Base-by-base conservation (phyloP, 53 echinoderm and acorn worm genomes). In the Actinopyga echinites region DNA sequence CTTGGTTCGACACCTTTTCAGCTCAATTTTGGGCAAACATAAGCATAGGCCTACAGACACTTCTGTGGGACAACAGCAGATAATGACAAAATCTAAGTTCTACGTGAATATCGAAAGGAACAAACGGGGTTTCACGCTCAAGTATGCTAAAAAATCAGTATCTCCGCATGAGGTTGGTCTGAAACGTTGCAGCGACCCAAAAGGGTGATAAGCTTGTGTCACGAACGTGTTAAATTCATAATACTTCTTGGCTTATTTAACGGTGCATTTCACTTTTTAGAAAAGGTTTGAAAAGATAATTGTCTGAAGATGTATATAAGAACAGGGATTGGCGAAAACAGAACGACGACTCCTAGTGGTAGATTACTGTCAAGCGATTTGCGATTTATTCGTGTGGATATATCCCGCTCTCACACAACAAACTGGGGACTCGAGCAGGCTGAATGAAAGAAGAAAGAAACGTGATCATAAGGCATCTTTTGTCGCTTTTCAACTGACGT, bases 121-220 rank as follows among this genome's bases (percentile, higher is more conserved):
- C 40, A 40, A 71, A 71, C 71, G 44, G 28, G 40, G 40, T 19
- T 69, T 71, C 71, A 71, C 71, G 71, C 71, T 44, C 44, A 43
- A 44, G 71, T 24, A 40, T 26, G 42, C 71, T 44, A 26, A 43
- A 28, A 71, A 71, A 43, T 25, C 71, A 42, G 42, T 22, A 49
- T 30, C 71, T 12, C 71, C 44, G 45, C 71, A 71, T 71, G 71
- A 25, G 71, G 71, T 71, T 38, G 71, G 44, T 20, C 42, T 24
- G 24, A 4, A 40, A 38, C 6, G 21, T 71, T 71, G 42, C 71
- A 13, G 42, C 44, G 42, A 43, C 22, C 44, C 24, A 44, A 44
- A 44, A 40, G 71, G 71, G 71, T 71, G 71, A 71, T 71, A 71
- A 71, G 71, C 71, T 44, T 40, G 71, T 71, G 71, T 71, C 44